Percentiles rank a stretch among this genome's conserved stretches.
phyloP scores from a whole-genome alignment of 2,888 invertebrate species.

The Zygogramma bicolorata region DNA sequence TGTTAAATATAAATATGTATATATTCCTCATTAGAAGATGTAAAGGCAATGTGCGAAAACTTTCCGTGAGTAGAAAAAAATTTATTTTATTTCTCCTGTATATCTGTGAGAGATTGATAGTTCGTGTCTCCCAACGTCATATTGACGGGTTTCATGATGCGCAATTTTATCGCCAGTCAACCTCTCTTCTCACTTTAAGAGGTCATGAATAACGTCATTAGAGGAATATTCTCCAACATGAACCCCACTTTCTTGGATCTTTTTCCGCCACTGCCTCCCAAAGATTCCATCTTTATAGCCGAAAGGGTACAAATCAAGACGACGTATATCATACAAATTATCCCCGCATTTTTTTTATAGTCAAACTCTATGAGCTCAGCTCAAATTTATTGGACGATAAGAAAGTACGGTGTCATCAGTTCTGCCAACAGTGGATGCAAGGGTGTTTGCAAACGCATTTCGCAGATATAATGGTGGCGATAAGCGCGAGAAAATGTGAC shows the following conservation, averaged over 20 bases:
- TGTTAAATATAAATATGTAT: too few species aligned
- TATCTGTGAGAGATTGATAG: too few species aligned
- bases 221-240: neutral
- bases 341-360: conserved; percentile 39
- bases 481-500: conserved; percentile 66
- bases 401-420: conserved; percentile 66
- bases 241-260: neutral
- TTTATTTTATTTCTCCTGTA: too few species aligned
- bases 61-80: too few species aligned
- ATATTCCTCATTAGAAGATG: too few species aligned
- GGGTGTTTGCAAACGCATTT: conserved; percentile 63
- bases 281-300: neutral
- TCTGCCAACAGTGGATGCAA: conserved; percentile 58
- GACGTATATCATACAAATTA: conserved; percentile 31
- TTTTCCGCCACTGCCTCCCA: neutral
- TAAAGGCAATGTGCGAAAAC: too few species aligned
- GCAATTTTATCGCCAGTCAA: too few species aligned
- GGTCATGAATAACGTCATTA: neutral
- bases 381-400: conserved; percentile 64
- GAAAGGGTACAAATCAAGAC: conserved; percentile 28
- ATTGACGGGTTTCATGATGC: too few species aligned
- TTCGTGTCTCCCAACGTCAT: too few species aligned
- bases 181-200: too few species aligned
- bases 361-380: conserved; percentile 32
- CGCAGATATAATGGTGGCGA: conserved; percentile 63